Percentiles rank a stretch among this genome's conserved stretches.
Conservation (phyloP, 1,140 invertebrate genomes). For the Oreohelix idahoensis region DNA sequence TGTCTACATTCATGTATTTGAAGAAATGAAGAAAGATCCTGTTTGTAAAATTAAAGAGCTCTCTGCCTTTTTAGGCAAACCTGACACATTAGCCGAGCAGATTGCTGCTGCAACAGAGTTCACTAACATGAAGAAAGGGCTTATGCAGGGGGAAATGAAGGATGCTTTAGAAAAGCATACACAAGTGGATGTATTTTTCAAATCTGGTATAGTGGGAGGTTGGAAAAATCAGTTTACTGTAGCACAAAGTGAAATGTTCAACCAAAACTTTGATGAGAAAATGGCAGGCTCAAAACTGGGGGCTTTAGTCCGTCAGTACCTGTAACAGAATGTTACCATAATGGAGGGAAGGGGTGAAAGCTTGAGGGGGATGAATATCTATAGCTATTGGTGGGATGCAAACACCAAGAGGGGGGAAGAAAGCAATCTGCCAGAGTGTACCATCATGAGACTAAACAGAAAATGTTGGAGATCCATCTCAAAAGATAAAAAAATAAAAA, state of each 20-base stretch:
- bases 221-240: slow-evolving; percentile 2
- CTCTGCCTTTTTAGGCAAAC: background rate
- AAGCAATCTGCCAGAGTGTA: too few relatives aligned
- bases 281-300: background rate
- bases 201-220: background rate
- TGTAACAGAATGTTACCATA: too few relatives aligned
- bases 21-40: background rate
- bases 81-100: background rate
- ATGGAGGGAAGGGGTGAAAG: too few relatives aligned
- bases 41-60: background rate
- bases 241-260: background rate
- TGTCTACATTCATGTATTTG: background rate
- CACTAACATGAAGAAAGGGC: slow-evolving; percentile 2
- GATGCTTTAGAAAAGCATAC: too few relatives aligned
- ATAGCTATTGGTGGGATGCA: too few relatives aligned
- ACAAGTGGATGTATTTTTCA: too few relatives aligned
- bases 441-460: too few relatives aligned
- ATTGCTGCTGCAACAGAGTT: background rate
- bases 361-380: too few relatives aligned
- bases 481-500: too few relatives aligned
- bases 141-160: too few relatives aligned
- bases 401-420: too few relatives aligned
- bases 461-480: too few relatives aligned
- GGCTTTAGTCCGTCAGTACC: background rate
- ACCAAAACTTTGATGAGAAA: background rate